Conservation (phyloP, 2,888 invertebrate species). For the Ecdyonurus torrentis region DNA sequence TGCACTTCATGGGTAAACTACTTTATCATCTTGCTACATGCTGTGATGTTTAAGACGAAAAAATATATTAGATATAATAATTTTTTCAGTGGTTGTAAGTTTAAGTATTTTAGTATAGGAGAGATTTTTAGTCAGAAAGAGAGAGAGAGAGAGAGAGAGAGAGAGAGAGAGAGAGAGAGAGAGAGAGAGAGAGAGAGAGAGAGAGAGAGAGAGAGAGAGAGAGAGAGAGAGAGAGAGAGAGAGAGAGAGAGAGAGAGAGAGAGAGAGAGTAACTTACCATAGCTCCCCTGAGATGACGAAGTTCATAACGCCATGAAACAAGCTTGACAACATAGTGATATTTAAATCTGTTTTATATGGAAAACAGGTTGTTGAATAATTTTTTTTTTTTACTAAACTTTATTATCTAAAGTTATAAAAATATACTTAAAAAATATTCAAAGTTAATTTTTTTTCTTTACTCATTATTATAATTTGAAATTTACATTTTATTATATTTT, state of each 20-base stretch:
- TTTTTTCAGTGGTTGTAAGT: neutral
- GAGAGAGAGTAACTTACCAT: neutral
- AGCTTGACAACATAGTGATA: neutral
- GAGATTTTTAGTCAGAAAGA: no score
- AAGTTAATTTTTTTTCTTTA: no score
- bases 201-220: neutral
- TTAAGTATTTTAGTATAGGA: no score
- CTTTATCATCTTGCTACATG: neutral
- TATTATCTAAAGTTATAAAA: neutral
- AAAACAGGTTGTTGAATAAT: neutral
- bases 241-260: neutral
- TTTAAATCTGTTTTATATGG: slow-evolving; percentile 2
- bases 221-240: neutral
- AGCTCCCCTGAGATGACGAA: neutral
- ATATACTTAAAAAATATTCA: neutral
- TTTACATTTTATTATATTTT: no score
- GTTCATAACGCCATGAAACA: neutral
- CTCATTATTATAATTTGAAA: no score
- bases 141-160: neutral
- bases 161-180: neutral
- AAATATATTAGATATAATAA: no score
- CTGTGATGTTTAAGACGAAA: neutral
- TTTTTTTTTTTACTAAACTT: no score
- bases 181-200: neutral
- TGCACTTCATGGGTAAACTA: neutral